Evolutionary conservation across 2,113 vertebrate species (phyloP), one percentile per base, ranked within the genome.

Genomic region (Enhydra lutris): DNA sequence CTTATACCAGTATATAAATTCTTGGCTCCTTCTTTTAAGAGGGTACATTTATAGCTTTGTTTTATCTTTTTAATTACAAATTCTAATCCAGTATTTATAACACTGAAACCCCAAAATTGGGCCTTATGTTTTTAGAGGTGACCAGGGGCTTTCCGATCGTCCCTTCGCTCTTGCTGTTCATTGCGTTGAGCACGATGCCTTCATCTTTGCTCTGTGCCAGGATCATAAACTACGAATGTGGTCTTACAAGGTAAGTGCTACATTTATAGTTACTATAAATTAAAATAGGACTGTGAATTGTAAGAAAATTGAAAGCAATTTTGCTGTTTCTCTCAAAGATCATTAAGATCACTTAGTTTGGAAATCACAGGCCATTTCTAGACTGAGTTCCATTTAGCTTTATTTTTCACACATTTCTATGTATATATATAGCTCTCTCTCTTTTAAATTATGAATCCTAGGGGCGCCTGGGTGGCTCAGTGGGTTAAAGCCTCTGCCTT

Each of bases 211-310:
- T 1, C 98, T 99, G 42, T 99, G 99, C 98, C 99, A 99, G 97
- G 99, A 99, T 96, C 99, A 99, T 86, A 99, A 99, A 55, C 99
- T 99, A 12, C 98, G 99, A 6, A 99, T 99, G 99, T 99, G 99
- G 99, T 99, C 99, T 0, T 99, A 99, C n/a, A 99, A 99, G 99
- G 99, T 99, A 95, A 98, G 29, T 61, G 69, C 61, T 45, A 4
- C 26, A 1, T 39, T 24, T 74, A n/a, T 50, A 69, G 9, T 88
- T 84, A 39, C 18, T 50, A 0, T 61, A 47, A 71, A 65, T 91
- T 50, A 42, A 36, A 57, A 55, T 47, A 57, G 18, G 24, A 29
- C n/a, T 50, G 39, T 34, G 15, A 10, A 18, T 57, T 65, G 5
- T 95, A 29, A 93, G 67, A 67, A 14, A 57, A 24, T 18, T 89